A percentile compares a stretch with the other conserved stretches of the same genome.
These are phyloP conservation scores for Gambusia yucatana DNA, from an alignment of 2,797 vertebrate genomes.

Conservation along the genomic window DNA sequence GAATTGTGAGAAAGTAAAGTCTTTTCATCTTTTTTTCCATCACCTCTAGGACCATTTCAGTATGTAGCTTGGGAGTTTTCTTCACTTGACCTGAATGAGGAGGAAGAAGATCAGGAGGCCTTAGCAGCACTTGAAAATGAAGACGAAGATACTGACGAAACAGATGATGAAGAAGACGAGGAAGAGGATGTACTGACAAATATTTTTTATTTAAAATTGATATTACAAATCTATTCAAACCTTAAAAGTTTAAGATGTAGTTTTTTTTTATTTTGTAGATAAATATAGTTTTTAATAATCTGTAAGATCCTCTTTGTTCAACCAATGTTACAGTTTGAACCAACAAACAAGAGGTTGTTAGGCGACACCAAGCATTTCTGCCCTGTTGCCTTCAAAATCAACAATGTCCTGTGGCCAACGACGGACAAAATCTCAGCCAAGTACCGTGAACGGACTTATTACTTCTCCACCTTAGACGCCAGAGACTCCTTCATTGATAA, in stretches of 20 bases:
- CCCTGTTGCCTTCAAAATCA: constrained; percentile 89
- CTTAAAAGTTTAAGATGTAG: constrained; percentile 4
- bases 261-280: not conserved
- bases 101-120: constrained; percentile 83
- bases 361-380: constrained; percentile 93
- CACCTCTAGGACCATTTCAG: constrained; percentile 80
- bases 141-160: constrained; percentile 58
- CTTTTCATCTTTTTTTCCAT: not conserved
- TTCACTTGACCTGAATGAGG: constrained; percentile 84
- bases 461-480: constrained; percentile 85
- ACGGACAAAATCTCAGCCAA: constrained; percentile 81
- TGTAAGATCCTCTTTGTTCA: not conserved
- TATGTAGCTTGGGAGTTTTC: constrained; percentile 81
- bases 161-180: constrained; percentile 49
- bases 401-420: constrained; percentile 84
- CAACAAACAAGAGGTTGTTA: constrained; percentile 75
- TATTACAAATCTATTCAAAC: not conserved
- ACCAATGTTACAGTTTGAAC: constrained; percentile 78
- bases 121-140: constrained; percentile 71
- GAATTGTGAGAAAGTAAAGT: too few species aligned
- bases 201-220: not conserved
- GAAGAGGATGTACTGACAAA: constrained; percentile 25
- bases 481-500: constrained; percentile 86
- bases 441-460: constrained; percentile 90
- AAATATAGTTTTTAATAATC: not conserved